Base-by-base conservation (phyloP, 2,888 invertebrate species). In the Nomada fucata region DNA sequence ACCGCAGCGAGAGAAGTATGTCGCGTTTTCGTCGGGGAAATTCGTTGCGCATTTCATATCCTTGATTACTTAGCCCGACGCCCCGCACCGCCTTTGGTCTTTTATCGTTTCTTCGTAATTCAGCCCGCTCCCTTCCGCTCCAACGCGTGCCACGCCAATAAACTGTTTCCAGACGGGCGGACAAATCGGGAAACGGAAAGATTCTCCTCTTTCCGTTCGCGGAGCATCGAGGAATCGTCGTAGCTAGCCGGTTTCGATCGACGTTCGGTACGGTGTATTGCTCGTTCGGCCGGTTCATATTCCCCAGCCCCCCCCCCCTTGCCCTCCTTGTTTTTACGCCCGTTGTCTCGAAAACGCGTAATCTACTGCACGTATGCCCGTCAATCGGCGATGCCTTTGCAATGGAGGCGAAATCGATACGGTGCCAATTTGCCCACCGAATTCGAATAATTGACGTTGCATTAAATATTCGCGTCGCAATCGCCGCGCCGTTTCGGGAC, bases 401-500 rank as follows among this genome's bases (percentile, higher is more conserved):
- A 57, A 57, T 44, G 68, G 75, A 23, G 29, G 36, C 64, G 72
- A 79, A 88, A 88, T 86, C 88, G 83, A 88, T 88, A 82, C 76
- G 86, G 76, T 80, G 75, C 82, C 84, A 86, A 86, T 88, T 86
- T 77, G 76, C 81, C 70, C 75, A 86, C 75, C 83, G 80, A 86
- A 85, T 83, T 77, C 85, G 76, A 79, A 83, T 88, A 88, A 88
- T 88, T 88, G 86, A 85, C 85, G 78, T 88, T 88, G 83, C 88
- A 85, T 88, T 82, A 88, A 88, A 85, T 85, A 88, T 88, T 86
- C 88, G 71, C 72, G 77, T 83, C 83, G 81, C 88, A 88, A 88
- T 88, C 87, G 88, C 76, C 81, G 76, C 53, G 69, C 64, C 79
- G 82, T 71, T 80, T 78, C 65, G 74, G 79, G 69, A 55, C 64